Percentiles rank a stretch among this genome's conserved stretches.
Conservation (phyloP, 1,140 invertebrate species). For the Ooceraea biroi region DNA sequence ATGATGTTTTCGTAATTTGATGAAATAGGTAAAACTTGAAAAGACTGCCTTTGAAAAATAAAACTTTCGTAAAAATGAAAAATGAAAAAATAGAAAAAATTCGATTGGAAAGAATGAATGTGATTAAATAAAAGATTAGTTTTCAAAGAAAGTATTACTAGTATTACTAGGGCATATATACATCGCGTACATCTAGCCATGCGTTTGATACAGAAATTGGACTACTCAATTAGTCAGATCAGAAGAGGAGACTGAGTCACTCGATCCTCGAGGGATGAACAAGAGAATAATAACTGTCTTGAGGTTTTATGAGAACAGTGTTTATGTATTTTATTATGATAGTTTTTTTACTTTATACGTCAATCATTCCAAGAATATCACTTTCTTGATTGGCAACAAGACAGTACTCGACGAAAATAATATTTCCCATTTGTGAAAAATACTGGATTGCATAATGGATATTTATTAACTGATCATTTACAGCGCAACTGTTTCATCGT, state of each 20-base stretch:
- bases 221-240: conserved; percentile 73
- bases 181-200: conserved; percentile 20
- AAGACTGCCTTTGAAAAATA: background rate
- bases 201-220: conserved; percentile 77
- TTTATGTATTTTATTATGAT: conserved; percentile 40
- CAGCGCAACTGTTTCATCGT: background rate
- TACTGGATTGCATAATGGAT: background rate
- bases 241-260: conserved; percentile 60
- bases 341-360: conserved; percentile 2
- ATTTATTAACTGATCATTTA: background rate
- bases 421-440: background rate
- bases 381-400: no score
- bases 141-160: no score
- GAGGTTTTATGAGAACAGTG: conserved; percentile 23
- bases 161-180: conserved; percentile 9
- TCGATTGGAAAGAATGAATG: no score
- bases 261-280: conserved; percentile 42
- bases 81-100: conserved; percentile 52
- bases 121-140: no score
- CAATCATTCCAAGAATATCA: no score
- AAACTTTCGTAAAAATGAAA: no score
- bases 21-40: background rate
- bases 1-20: background rate
- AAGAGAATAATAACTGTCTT: conserved; percentile 63
- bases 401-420: conserved; percentile 11